These are phyloP conservation scores for Scarus forsteni DNA, from an alignment of 2,797 vertebrate species.

Conservation along the genomic window DNA sequence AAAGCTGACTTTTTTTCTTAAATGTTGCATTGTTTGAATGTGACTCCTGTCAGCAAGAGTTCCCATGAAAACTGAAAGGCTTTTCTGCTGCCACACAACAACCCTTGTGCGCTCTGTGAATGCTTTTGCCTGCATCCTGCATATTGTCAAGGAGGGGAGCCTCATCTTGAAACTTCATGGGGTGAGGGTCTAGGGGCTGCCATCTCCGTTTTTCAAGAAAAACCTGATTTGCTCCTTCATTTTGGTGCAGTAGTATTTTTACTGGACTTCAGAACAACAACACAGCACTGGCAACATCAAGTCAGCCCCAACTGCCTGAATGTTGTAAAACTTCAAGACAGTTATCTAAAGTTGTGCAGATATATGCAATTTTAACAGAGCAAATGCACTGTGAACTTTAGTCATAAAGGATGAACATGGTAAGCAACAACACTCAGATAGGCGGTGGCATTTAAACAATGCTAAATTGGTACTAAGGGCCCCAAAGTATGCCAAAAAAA, in stretches of 20 bases:
- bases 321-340: not conserved
- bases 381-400: no score
- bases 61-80: slow-evolving; percentile 71
- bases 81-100: slow-evolving; percentile 61
- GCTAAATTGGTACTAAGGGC: no score
- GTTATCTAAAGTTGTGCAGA: no score
- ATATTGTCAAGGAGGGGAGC: slow-evolving; percentile 54
- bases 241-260: slow-evolving; percentile 33
- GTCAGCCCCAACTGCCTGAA: slow-evolving; percentile 32
- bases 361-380: no score
- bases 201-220: slow-evolving; percentile 53
- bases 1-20: slow-evolving; percentile 44
- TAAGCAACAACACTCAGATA: no score
- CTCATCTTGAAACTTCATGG: slow-evolving; percentile 45
- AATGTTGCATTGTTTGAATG: slow-evolving; percentile 69
- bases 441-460: no score
- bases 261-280: slow-evolving; percentile 53
- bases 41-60: slow-evolving; percentile 75
- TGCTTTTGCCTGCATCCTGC: slow-evolving; percentile 46
- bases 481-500: no score
- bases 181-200: slow-evolving; percentile 10
- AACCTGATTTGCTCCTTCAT: slow-evolving; percentile 43
- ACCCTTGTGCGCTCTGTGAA: slow-evolving; percentile 61
- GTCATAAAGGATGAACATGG: no score
- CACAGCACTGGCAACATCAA: slow-evolving; percentile 51